Evolutionary conservation across 2,797 vertebrate genomes (phyloP).

Genomic region (Microctenopoma steveboyesi): DNA sequence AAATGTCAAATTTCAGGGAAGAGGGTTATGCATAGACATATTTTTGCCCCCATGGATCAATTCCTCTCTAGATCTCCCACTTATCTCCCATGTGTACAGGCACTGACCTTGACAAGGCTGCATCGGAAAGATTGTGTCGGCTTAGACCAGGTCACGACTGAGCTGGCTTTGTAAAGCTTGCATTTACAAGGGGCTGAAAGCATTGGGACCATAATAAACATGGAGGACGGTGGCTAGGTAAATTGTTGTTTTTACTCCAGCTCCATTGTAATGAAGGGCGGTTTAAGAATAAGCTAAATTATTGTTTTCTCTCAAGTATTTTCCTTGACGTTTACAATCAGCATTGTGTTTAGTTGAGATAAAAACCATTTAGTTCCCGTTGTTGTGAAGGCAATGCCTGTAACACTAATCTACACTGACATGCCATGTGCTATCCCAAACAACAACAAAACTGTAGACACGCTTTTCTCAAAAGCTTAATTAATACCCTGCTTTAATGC

Average conservation of each 20-base stretch:
- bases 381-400: constrained; percentile 13
- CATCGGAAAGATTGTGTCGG: background rate
- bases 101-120: background rate
- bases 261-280: constrained; percentile 12
- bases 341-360: constrained; percentile 1
- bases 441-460: constrained; percentile 8
- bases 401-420: constrained; percentile 44
- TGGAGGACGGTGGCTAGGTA: constrained; percentile 34
- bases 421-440: constrained; percentile 41
- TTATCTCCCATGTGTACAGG: constrained; percentile 20
- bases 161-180: constrained; percentile 3
- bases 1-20: constrained; percentile 28
- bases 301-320: constrained; percentile 36
- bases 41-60: constrained; percentile 2
- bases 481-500: constrained; percentile 33
- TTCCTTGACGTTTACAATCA: constrained; percentile 25
- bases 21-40: background rate
- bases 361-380: background rate
- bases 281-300: constrained; percentile 35
- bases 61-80: constrained; percentile 11
- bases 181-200: constrained; percentile 8
- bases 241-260: constrained; percentile 48
- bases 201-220: constrained; percentile 26
- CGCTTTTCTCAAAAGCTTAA: constrained; percentile 33
- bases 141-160: constrained; percentile 10